Base-by-base conservation (phyloP, 2,888 invertebrate species). In the Euclidia mi region DNA sequence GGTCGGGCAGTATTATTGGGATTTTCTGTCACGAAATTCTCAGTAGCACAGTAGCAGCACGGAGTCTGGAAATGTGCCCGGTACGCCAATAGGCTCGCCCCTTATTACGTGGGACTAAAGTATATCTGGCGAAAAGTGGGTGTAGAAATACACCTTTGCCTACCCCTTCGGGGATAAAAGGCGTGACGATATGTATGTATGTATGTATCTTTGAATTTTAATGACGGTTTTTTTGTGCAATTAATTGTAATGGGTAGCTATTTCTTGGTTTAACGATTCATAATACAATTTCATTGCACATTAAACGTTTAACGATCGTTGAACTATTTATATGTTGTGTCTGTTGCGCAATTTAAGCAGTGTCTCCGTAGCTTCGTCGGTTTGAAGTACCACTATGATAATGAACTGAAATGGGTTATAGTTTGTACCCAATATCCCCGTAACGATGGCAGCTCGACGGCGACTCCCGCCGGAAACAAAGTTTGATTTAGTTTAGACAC, bases 401-500 rank as follows among this genome's bases (percentile, higher is more conserved):
- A 89, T 88, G 76, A 84, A 78, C 78, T 78, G 69, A 78, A 86
- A 79, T 83, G 72, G 81, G 78, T 78, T 81, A 70, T 79, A 82
- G 84, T 81, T 84, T 78, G 83, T 78, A 80, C 78, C 78, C 82
- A 81, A 86, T 85, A 83, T 74, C 75, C 67, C 67, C 58, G 74
- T 81, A 82, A 83, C 81, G 84, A 82, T 76, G 81, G 69, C 74
- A 77, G 70, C 81, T 78, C 76, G 79, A 73, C 73, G 70, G 68
- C 68, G 65, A 76, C 78, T 88, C 91, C 88, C 91, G 76, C 65
- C 79, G 92, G 91, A 88, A 85, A 84, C 87, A 88, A 92, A 92
- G 86, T 92, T 92, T 91, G 89, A 92, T 92, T 91, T 88, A 90
- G 91, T 92, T 92, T 84, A 88, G 88, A 89, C 84, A 84, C 83